These are phyloP conservation scores for Drosophila burlai DNA, from an alignment of 1,140 invertebrate species.

Conservation along the genomic window DNA sequence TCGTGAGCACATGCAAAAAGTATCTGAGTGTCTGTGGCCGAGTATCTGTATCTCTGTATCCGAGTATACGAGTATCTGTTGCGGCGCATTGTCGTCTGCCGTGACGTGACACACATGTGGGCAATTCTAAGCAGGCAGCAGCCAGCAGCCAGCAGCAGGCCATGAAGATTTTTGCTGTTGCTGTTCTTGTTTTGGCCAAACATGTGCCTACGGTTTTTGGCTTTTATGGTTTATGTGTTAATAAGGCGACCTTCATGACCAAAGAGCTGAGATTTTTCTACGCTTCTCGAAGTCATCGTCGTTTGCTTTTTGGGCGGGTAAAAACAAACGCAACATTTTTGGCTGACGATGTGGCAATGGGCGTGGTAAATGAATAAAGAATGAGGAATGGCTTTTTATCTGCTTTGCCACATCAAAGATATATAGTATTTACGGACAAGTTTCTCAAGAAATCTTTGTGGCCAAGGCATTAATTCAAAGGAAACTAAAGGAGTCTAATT, in stretches of 20 bases:
- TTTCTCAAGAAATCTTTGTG: constrained; percentile 7
- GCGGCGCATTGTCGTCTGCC: constrained; percentile 72
- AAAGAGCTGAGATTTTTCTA: constrained; percentile 62
- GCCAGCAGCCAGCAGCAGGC: constrained; percentile 5
- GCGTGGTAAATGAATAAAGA: constrained; percentile 50
- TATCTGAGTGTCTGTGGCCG: constrained; percentile 46
- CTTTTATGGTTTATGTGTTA: constrained; percentile 83
- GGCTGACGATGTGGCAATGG: constrained; percentile 34
- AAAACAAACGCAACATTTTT: constrained; percentile 26
- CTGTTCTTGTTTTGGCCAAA: constrained; percentile 67
- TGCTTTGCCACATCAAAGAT: constrained; percentile 41
- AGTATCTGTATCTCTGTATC: constrained; percentile 18
- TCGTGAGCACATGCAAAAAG: constrained; percentile 64
- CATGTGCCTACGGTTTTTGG: constrained; percentile 77
- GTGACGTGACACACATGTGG: constrained; percentile 82
- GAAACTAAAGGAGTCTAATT: background rate
- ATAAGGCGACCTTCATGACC: constrained; percentile 76
- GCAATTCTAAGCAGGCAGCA: constrained; percentile 72
- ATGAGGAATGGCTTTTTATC: constrained; percentile 35
- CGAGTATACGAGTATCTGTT: constrained; percentile 41
- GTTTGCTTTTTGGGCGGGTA: constrained; percentile 13
- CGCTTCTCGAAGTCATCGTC: constrained; percentile 25
- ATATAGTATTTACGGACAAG: constrained; percentile 26
- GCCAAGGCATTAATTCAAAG: background rate
- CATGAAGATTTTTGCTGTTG: constrained; percentile 40